Conservation (phyloP, 1,140 invertebrate species). For the Pollicipes pollicipes region DNA sequence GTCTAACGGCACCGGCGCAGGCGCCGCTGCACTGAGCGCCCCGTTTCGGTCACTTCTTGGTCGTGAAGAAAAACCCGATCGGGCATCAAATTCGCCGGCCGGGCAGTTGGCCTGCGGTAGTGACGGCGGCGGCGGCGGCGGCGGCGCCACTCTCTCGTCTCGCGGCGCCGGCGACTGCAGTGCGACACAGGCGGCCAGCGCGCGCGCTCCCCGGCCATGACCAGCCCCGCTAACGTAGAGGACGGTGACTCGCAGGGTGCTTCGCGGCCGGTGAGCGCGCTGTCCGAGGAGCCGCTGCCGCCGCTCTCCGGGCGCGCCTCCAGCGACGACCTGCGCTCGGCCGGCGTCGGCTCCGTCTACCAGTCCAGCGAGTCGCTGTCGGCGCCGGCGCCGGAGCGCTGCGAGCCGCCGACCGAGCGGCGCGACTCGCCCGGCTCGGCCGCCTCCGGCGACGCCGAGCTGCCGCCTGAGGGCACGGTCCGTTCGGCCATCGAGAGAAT, state of each 20-base stretch:
- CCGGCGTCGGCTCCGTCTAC: neutral
- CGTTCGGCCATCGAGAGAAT: neutral
- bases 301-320: neutral
- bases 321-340: neutral
- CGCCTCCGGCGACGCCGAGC: neutral
- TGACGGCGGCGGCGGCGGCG: neutral
- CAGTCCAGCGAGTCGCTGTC: neutral
- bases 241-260: neutral
- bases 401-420: neutral
- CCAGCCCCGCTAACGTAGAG: neutral
- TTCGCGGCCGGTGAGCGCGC: neutral
- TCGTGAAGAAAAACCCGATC: neutral
- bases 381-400: too few relatives aligned
- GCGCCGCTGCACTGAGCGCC: neutral
- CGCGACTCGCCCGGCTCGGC: neutral
- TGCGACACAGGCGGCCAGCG: neutral
- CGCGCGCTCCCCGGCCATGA: neutral
- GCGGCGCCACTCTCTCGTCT: neutral
- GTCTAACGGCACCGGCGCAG: neutral
- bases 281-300: neutral
- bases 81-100: slow-evolving; percentile 6
- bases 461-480: neutral
- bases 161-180: neutral
- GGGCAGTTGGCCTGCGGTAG: too few relatives aligned
- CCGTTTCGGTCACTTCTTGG: neutral